Evolutionary conservation across 2,113 vertebrate species (phyloP).

Genomic region (Baryphthengus martii): DNA sequence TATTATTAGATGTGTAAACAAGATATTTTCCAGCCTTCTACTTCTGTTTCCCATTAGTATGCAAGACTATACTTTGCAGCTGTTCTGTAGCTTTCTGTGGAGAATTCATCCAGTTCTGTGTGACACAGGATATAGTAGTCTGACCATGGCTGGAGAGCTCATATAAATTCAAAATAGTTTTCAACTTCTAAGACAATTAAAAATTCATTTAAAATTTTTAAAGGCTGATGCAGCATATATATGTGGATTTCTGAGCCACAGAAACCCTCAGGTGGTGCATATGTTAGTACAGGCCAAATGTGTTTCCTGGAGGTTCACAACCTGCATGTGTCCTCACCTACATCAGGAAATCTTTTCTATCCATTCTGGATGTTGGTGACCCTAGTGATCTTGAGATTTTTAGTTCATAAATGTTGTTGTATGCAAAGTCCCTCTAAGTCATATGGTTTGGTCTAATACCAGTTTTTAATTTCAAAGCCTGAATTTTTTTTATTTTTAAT

Average conservation of each 20-base stretch:
- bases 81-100: neutral
- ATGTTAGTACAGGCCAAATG: neutral
- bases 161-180: neutral
- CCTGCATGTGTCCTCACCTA: accelerated
- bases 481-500: neutral
- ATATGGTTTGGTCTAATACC: accelerated
- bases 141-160: neutral
- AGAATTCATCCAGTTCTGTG: neutral
- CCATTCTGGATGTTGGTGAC: neutral
- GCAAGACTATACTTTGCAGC: neutral
- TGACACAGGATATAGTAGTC: neutral
- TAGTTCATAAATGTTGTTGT: neutral
- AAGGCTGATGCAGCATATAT: neutral
- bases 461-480: neutral
- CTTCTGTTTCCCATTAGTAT: neutral
- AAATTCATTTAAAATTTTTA: neutral
- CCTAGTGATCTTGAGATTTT: neutral
- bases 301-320: neutral
- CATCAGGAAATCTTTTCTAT: neutral
- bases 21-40: neutral
- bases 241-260: neutral
- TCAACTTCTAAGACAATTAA: neutral
- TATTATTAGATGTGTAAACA: neutral
- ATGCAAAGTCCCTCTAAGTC: neutral
- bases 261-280: neutral